These are phyloP conservation scores for Vidua macroura DNA, from an alignment of 2,113 vertebrate species.

Conservation along the genomic window DNA sequence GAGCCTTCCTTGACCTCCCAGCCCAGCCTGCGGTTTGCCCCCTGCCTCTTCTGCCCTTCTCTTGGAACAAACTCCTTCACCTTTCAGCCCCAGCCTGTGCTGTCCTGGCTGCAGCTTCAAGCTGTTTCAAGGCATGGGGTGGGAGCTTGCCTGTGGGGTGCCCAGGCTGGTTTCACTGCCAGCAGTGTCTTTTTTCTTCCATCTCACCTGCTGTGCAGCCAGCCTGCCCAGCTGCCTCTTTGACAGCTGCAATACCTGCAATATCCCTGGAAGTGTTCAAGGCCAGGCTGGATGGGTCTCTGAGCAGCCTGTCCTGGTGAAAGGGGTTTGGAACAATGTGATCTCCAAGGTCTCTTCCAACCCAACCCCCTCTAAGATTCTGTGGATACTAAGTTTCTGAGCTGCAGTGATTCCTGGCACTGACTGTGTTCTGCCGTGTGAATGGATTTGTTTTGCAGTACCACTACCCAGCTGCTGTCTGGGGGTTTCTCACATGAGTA, in stretches of 20 bases:
- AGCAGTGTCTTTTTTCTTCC: neutral
- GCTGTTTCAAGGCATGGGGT: neutral
- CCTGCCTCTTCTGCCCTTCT: neutral
- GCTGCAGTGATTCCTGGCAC: neutral
- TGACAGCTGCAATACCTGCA: neutral
- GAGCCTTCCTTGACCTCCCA: neutral
- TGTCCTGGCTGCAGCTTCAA: neutral
- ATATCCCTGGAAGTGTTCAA: neutral
- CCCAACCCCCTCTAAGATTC: neutral
- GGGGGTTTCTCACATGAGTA: conserved; percentile 28
- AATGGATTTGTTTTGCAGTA: neutral
- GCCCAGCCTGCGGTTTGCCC: neutral
- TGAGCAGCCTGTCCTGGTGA: neutral
- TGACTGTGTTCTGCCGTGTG: neutral
- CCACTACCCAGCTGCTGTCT: neutral
- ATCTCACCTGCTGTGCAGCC: neutral
- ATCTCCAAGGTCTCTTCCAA: neutral
- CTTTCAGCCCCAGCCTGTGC: neutral
- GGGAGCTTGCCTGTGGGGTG: neutral
- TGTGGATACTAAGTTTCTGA: neutral
- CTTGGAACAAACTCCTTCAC: neutral
- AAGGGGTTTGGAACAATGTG: accelerated
- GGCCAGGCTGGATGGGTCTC: neutral
- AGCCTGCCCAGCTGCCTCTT: neutral
- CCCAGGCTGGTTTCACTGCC: neutral